Conservation (phyloP, 2,113 vertebrate genomes). For the Actenoides hombroni region DNA sequence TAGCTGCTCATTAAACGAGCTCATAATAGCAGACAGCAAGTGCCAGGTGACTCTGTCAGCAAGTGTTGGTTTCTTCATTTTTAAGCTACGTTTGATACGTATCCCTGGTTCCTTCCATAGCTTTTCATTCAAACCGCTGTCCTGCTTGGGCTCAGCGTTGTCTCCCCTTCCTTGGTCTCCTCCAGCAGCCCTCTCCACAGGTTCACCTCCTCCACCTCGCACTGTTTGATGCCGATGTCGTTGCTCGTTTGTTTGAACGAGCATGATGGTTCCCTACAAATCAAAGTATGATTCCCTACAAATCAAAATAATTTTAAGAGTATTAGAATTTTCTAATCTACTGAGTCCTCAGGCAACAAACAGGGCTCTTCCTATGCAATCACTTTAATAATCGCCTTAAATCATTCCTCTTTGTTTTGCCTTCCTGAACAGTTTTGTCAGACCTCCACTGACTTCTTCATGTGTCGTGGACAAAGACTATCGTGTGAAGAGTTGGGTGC, state of each 20-base stretch:
- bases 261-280: background rate
- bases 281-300: background rate
- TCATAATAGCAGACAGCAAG: background rate
- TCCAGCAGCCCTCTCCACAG: background rate
- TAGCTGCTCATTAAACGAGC: background rate
- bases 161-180: background rate
- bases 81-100: rapidly evolving
- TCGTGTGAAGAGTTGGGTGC: background rate
- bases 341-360: background rate
- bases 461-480: rapidly evolving
- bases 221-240: rapidly evolving
- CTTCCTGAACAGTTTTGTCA: background rate
- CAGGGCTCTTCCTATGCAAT: background rate
- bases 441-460: background rate
- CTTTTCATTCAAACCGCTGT: background rate
- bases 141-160: background rate
- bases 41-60: background rate
- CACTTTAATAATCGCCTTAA: background rate
- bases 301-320: background rate
- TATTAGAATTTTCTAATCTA: background rate
- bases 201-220: background rate
- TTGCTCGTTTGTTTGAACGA: background rate
- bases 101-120: background rate
- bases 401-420: background rate
- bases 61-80: background rate